phyloP scores from a whole-genome alignment of 2,888 invertebrate species.

The Lepidocyrtoides sp. region DNA sequence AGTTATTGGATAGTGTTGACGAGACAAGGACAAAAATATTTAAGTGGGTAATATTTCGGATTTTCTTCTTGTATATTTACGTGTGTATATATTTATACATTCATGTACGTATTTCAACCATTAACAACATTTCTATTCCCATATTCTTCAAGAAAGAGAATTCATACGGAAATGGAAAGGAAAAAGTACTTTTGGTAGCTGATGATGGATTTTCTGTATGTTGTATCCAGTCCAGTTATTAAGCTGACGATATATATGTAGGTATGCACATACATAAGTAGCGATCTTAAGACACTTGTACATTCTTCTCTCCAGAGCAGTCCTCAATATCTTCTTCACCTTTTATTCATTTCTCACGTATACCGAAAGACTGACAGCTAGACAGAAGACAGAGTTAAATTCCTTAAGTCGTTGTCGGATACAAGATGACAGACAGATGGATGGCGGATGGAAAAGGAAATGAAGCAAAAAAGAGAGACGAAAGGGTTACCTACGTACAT shows the following conservation, averaged over 20 bases:
- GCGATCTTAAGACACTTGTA: slow-evolving; percentile 27
- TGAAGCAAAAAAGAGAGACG: slow-evolving; percentile 50
- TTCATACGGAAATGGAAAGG: slow-evolving; percentile 37
- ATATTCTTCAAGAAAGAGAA: neutral
- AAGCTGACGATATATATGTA: too few relatives aligned
- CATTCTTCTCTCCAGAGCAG: neutral
- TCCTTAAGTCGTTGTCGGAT: slow-evolving; percentile 73
- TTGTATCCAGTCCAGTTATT: neutral
- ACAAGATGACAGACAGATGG: slow-evolving; percentile 74
- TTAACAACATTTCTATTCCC: neutral
- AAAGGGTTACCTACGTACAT: neutral
- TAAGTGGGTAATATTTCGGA: too few relatives aligned
- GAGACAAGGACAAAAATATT: too few relatives aligned
- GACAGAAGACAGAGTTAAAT: slow-evolving; percentile 63
- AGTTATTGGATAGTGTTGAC: too few relatives aligned
- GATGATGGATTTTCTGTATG: too few relatives aligned
- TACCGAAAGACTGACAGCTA: slow-evolving; percentile 51
- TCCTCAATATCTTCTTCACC: slow-evolving; percentile 48
- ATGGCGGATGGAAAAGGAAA: slow-evolving; percentile 68
- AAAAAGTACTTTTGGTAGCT: neutral
- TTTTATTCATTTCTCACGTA: slow-evolving; percentile 72
- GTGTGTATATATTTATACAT: too few relatives aligned
- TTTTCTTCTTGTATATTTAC: too few relatives aligned
- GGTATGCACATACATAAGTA: neutral
- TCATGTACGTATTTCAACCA: too few relatives aligned